Evolutionary conservation across 2,888 invertebrate genomes (phyloP), one percentile per base, ranked within the genome.

Genomic region (Hypercompe scribonia): DNA sequence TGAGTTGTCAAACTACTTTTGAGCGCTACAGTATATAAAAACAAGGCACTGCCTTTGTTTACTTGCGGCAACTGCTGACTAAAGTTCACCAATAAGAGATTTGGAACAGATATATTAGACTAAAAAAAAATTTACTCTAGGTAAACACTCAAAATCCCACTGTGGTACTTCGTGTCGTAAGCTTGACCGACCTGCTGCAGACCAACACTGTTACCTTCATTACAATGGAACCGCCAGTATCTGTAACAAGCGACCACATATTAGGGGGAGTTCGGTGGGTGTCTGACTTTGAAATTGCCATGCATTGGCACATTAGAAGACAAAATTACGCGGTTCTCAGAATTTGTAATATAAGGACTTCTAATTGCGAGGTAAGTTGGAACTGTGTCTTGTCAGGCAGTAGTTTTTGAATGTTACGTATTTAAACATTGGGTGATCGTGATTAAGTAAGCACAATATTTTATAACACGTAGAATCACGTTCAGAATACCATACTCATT

Each of bases 251-350:
- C 0, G 97, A 98, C 87, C 96, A 97, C 80, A 96, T 98, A 69
- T 90, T 98, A 24, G 97, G 96, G 70, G 96, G 96, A 7, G 97
- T 98, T 0, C 95, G 94, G 0, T 99, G 99, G 99, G 95, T 97
- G 31, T 96, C 96, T 10, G 95, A 96, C 61, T 92, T 94, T 0
- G 96, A 97, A 69, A 89, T 99, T 5, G 96, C 97, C 0, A 97
- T 97, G 0, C 96, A 97, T 54, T 99, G 99, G 97, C 95, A 98
- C 77, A 99, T 99, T 90, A 96, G 99, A 46, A 96, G 98, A 31
- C 99, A 99, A 94, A 99, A 97, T 88, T 90, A 96, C 72, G 96
- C 97, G 3, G 93, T 96, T 39, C 88, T 97, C n/a, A 96, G 96
- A 54, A 92, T 97, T 21, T 98, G 97, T 88, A 91, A 96, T 78